Evolutionary conservation across 2,113 vertebrate species (phyloP), one percentile per base, ranked within the genome.

Genomic region (Zeus faber): DNA sequence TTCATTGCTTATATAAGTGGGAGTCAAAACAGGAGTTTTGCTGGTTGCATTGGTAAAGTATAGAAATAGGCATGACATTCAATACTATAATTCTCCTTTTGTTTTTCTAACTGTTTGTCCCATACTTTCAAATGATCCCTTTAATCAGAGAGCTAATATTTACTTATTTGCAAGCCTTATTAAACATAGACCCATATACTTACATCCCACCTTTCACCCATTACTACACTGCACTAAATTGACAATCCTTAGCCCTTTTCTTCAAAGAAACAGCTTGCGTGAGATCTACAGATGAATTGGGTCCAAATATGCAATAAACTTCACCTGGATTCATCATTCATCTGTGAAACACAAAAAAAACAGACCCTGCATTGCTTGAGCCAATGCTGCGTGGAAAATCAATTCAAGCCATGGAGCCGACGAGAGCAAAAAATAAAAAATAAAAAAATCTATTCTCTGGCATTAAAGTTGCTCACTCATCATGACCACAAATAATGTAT

Each of bases 401-500:
- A 43, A 50, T 60, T 65, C 21, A n/a, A 71, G 49, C 37, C 16
- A 49, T 21, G 54, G 65, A 54, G 62, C 59, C 50, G 8, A 45
- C 65, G 51, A 45, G 62, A 27, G n/a, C n/a, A n/a, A n/a, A n/a
- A n/a, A n/a, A n/a, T n/a, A n/a, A n/a, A n/a, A n/a, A 55, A 74
- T 50, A 61, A 47, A 59, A 49, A 51, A 69, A 76, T 77, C 54
- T 70, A 52, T 71, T 77, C 41, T 79, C 69, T 27, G 75, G 79
- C 62, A 65, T 63, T 41, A 51, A 72, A 76, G 66, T 67, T 77
- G 70, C 70, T 61, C 72, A 75, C 66, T 87, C 79, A 79, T 80
- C 74, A 73, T 62, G 39, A 35, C 80, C 73, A 72, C 77, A 79
- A 64, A 85, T 86, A 77, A 85, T 72, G 56, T 70, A 76, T 60